Percentiles rank a stretch among this genome's conserved stretches.
phyloP scores from a whole-genome alignment of 1,140 invertebrate genomes.

The Laodelphax striatellus region DNA sequence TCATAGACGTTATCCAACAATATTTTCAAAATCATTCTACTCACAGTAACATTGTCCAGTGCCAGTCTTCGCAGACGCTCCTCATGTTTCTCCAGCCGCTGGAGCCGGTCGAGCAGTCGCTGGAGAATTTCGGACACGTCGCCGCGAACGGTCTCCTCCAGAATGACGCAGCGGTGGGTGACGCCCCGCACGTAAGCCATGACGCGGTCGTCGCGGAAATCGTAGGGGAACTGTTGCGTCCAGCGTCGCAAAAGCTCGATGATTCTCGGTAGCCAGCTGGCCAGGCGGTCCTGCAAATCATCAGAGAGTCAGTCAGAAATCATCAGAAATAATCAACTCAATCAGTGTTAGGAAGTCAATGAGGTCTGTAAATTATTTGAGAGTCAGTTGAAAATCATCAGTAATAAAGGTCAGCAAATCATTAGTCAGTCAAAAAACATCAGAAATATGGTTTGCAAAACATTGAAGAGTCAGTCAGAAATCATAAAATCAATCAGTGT shows the following conservation, averaged over 20 bases:
- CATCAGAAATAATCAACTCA: no score
- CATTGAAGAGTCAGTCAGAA: no score
- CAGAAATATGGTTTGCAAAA: no score
- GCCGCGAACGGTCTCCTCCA: constrained; percentile 41
- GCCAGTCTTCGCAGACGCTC: constrained; percentile 47
- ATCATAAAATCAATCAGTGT: no score
- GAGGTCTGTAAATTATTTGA: no score
- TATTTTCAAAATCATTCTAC: no score
- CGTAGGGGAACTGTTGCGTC: constrained; percentile 91
- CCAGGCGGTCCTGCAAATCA: constrained; percentile 36
- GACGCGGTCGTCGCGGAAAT: constrained; percentile 88
- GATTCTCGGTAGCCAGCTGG: constrained; percentile 48
- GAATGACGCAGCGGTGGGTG: constrained; percentile 64
- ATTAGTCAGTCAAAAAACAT: no score
- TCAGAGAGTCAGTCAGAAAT: background rate
- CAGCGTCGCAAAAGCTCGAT: constrained; percentile 80
- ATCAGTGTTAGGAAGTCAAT: no score
- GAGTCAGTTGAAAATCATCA: no score
- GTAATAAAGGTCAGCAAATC: no score
- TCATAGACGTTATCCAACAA: no score
- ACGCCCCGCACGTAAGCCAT: constrained; percentile 84
- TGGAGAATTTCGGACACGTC: constrained; percentile 77
- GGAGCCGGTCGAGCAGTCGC: constrained; percentile 68
- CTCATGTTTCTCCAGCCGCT: constrained; percentile 75
- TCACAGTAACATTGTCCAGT: background rate